Percentiles rank a stretch among this genome's conserved stretches.
Evolutionary conservation across 2,888 invertebrate genomes (phyloP).

Genomic region (Melieria omissa): DNA sequence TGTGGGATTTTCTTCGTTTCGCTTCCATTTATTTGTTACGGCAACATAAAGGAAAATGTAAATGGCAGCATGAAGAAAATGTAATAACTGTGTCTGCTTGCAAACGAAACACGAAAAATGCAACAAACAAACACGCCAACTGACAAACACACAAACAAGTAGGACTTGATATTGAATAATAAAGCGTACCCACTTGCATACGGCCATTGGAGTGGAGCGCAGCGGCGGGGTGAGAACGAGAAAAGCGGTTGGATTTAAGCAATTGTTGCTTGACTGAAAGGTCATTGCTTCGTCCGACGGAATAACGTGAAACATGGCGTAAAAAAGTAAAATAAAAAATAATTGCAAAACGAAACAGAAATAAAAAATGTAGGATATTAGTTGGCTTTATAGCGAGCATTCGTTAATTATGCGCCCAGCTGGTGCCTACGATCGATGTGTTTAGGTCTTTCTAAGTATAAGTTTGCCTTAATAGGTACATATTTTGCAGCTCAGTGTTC

Average conservation of each 20-base stretch:
- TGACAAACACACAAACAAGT: neutral
- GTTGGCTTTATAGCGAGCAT: too few species aligned
- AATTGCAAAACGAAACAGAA: neutral
- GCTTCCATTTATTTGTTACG: too few species aligned
- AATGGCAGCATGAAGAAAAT: neutral
- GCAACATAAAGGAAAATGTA: neutral
- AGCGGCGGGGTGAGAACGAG: neutral
- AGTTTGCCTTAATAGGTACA: too few species aligned
- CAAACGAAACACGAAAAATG: neutral
- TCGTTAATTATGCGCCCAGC: too few species aligned
- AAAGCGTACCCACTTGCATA: too few species aligned
- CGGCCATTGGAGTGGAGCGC: too few species aligned
- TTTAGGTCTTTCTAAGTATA: too few species aligned
- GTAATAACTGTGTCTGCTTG: neutral
- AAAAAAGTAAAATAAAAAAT: neutral
- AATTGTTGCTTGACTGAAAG: slow-evolving; percentile 40
- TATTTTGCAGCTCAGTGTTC: too few species aligned
- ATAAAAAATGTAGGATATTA: neutral
- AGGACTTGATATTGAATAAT: neutral
- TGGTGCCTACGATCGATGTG: too few species aligned
- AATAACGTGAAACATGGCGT: neutral
- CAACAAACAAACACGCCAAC: neutral
- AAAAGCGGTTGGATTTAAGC: neutral
- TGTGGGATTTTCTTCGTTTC: neutral
- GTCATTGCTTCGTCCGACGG: slow-evolving; percentile 35